Evolutionary conservation across 30 jellyfish, hydroid and myxozoan species (phyloP).

Genomic region (Aurelia sp.): DNA sequence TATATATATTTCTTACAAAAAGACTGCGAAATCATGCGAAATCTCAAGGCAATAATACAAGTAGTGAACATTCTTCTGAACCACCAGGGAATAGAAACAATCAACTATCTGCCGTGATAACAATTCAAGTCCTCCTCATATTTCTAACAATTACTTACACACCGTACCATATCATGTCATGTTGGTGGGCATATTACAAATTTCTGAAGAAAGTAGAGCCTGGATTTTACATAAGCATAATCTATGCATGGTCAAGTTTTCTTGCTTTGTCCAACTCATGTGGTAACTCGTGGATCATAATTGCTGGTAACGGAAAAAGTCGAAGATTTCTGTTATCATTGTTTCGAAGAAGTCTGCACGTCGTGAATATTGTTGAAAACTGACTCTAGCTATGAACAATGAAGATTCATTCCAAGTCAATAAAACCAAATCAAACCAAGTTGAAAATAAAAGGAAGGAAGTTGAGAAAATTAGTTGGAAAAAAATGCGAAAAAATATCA

Average conservation of each 20-base stretch:
- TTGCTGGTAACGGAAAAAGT: slow-evolving; percentile 24
- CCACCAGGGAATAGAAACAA: neutral
- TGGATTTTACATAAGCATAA: neutral
- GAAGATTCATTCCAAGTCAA: no score
- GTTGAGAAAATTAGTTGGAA: no score
- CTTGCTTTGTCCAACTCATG: slow-evolving; percentile 41
- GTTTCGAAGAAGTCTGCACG: no score
- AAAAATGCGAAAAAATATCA: no score
- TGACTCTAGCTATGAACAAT: no score
- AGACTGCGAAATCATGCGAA: no score
- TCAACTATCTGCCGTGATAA: slow-evolving; percentile 60
- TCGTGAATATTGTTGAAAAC: no score
- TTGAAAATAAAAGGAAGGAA: no score
- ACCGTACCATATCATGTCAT: slow-evolving; percentile 47
- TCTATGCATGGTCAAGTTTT: slow-evolving; percentile 2
- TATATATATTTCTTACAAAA: no score
- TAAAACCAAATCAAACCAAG: no score
- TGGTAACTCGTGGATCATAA: slow-evolving; percentile 22
- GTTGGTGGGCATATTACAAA: slow-evolving; percentile 35
- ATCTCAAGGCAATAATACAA: no score
- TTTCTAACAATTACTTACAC: slow-evolving; percentile 26
- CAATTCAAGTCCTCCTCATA: slow-evolving; percentile 49
- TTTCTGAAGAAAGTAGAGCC: neutral
- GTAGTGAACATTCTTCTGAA: no score
- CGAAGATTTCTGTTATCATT: neutral